phyloP scores from a whole-genome alignment of 2,113 vertebrate genomes.

The Apodemus sylvaticus region DNA sequence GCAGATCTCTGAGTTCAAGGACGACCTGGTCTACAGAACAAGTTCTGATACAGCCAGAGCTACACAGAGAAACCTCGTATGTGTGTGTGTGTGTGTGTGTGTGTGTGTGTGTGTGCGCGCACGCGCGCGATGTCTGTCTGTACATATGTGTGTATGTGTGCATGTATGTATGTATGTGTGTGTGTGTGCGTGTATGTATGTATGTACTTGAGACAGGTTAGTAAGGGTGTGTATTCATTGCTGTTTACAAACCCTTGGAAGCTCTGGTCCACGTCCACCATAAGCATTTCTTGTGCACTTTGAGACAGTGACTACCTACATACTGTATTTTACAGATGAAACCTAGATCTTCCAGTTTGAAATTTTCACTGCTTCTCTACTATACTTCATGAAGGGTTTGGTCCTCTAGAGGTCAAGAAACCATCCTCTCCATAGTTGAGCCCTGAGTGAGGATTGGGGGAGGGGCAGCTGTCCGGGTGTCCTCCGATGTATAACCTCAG shows the following conservation, averaged over 20 bases:
- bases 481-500: conserved; percentile 64
- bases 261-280: not conserved
- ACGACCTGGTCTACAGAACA: not conserved
- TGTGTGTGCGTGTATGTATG: too few species aligned
- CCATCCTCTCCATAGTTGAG: not conserved
- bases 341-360: conserved; percentile 11
- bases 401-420: not conserved
- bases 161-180: too few species aligned
- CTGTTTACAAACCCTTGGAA: not conserved
- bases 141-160: too few species aligned
- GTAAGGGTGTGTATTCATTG: not conserved
- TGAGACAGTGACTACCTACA: not conserved
- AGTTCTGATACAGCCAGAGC: not conserved
- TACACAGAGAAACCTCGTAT: not conserved
- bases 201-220: not conserved
- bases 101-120: too few species aligned
- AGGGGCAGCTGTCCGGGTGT: not conserved
- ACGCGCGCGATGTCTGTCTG: too few species aligned
- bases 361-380: not conserved
- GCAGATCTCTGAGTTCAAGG: not conserved
- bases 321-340: not conserved
- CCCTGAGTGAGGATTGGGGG: not conserved
- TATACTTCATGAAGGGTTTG: not conserved
- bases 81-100: not conserved
- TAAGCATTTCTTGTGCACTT: not conserved